Evolutionary conservation across 2,113 vertebrate genomes (phyloP), one percentile per base, ranked within the genome.

Genomic region (Corynorhinus townsendii): DNA sequence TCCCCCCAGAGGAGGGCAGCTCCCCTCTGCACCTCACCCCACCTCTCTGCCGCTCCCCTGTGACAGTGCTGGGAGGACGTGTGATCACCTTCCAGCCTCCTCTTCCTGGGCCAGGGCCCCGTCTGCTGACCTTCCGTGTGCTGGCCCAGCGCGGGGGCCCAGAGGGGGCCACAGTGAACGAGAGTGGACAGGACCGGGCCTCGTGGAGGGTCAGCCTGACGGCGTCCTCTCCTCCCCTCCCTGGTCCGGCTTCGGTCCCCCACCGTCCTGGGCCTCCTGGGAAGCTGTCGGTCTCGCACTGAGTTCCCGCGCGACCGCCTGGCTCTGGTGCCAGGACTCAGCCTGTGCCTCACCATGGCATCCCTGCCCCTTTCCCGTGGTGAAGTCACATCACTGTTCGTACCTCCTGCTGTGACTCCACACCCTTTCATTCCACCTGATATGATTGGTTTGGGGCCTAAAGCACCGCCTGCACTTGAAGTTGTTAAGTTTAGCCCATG

Each of bases 331-430:
- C 49, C 7, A 7, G 62, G 52, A 38, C 15, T 1, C 28, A 17
- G 11, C 19, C 19, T 0, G 2, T 38, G 14, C 3, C 56, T 47
- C 14, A 15, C 12, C 0, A 0, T 10, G 28, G 17, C 20, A 11
- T 2, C 45, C 19, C 30, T 12, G 49, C 28, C 43, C 0, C 30
- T 75, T 16, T 73, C 12, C 24, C 59, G 17, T 24, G 22, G 15
- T 20, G 62, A 86, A 11, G 47, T 52, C 79, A 5, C 7, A 1
- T 15, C 28, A 26, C 68, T 38, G 47, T 5, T 47, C 35, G 3
- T n/a, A 3, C 40, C 40, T 30, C 45, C 71, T 38, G 16, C 35
- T 76, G 20, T 73, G 45, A 38, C 2, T 62, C 38, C 30, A 5
- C 4, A 0, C 56, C 45, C 82, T 75, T 47, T 33, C 35, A 6